A percentile compares a stretch with the other conserved stretches of the same genome.
phyloP scores from a whole-genome alignment of 2,113 vertebrate genomes.

The Daubentonia madagascariensis region DNA sequence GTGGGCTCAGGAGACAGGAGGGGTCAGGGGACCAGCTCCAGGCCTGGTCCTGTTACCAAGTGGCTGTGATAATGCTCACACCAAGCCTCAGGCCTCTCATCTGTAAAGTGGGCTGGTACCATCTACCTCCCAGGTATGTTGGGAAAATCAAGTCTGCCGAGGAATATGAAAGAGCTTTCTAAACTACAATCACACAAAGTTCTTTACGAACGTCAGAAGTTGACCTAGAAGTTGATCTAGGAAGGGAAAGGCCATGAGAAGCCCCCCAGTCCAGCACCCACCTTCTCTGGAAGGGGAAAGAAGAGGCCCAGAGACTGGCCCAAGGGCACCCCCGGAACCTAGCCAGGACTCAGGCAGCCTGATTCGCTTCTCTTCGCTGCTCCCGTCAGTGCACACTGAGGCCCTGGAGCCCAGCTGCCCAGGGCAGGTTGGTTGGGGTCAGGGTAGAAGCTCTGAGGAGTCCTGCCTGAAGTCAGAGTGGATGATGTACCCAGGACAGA shows the following conservation, averaged over 20 bases:
- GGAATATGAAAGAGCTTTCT: not conserved
- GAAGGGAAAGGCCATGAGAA: not conserved
- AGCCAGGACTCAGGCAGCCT: not conserved
- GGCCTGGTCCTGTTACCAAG: not conserved
- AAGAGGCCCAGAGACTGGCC: not conserved
- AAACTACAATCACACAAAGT: not conserved
- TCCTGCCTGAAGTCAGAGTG: not conserved
- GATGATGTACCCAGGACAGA: not conserved
- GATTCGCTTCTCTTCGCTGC: not conserved
- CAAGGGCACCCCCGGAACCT: not conserved
- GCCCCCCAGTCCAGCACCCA: not conserved
- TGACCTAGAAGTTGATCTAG: too few species aligned
- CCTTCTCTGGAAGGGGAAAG: not conserved
- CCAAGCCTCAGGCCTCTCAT: not conserved
- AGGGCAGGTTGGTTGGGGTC: fast-evolving
- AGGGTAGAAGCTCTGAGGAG: not conserved
- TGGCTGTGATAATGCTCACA: not conserved
- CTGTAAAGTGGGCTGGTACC: not conserved
- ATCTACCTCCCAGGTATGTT: not conserved
- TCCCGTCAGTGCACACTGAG: fast-evolving
- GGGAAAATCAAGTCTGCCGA: not conserved
- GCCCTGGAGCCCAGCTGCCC: fast-evolving
- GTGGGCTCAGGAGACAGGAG: not conserved
- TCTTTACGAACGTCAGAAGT: not conserved
- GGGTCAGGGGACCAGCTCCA: not conserved